Percentiles rank a stretch among this genome's conserved stretches.
phyloP scores from a whole-genome alignment of 2,113 vertebrate genomes.

The Sciurus niger region DNA sequence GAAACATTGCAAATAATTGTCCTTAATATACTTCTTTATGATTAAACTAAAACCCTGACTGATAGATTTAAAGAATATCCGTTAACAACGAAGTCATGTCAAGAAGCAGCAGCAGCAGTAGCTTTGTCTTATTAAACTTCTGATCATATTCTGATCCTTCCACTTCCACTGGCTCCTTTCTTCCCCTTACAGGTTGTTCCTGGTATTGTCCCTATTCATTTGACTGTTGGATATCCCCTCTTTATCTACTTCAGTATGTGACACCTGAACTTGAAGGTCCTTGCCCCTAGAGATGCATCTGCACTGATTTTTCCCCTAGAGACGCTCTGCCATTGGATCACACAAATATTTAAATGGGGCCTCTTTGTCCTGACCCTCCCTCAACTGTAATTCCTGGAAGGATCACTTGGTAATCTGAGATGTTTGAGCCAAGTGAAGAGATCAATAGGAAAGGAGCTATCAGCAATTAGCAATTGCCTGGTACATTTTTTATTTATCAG shows the following conservation, averaged over 20 bases:
- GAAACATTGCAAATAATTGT: neutral
- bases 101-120: neutral
- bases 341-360: neutral
- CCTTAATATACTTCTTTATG: neutral
- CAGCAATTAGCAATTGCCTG: conserved; percentile 76
- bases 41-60: neutral
- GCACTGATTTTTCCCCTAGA: neutral
- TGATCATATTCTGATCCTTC: neutral
- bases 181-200: too few relatives aligned
- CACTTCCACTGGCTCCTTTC: neutral
- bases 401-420: conserved; percentile 75
- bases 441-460: conserved; percentile 79
- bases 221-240: neutral
- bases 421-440: conserved; percentile 32
- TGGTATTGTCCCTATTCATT: too few relatives aligned
- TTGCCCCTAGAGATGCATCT: neutral
- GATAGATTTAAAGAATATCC: neutral
- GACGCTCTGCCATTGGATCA: neutral
- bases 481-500: conserved; percentile 67
- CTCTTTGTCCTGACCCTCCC: conserved; percentile 15
- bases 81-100: neutral
- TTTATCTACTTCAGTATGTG: neutral
- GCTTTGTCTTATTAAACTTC: neutral
- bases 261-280: neutral
- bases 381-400: conserved; percentile 63